Evolutionary conservation across 1,140 invertebrate species (phyloP).

Genomic region (Magallana ariakensis): DNA sequence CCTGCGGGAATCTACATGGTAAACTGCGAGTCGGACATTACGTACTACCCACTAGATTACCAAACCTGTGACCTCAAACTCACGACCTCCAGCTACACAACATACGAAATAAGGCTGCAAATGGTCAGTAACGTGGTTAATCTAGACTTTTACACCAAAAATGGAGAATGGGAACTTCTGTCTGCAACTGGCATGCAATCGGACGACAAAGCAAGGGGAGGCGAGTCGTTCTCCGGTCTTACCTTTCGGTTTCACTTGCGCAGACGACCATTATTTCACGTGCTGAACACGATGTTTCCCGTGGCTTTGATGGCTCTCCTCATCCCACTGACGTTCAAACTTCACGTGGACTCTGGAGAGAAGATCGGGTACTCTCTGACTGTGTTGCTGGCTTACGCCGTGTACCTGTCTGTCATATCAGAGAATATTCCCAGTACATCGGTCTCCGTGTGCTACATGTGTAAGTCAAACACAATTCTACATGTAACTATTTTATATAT

Average conservation of each 20-base stretch:
- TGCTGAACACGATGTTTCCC: slow-evolving; percentile 77
- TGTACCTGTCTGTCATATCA: slow-evolving; percentile 55
- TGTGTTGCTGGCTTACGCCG: slow-evolving; percentile 59
- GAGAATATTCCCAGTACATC: slow-evolving; percentile 56
- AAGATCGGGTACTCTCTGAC: slow-evolving; percentile 59
- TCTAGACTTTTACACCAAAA: slow-evolving; percentile 47
- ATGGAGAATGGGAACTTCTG: slow-evolving; percentile 56
- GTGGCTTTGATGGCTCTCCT: slow-evolving; percentile 86
- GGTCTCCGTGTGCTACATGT: slow-evolving; percentile 48
- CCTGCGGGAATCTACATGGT: slow-evolving; percentile 46
- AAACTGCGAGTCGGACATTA: slow-evolving; percentile 48
- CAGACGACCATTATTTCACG: slow-evolving; percentile 97
- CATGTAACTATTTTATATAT: no score
- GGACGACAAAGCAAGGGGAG: slow-evolving; percentile 90
- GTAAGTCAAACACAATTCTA: slow-evolving; percentile 36
- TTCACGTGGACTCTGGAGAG: slow-evolving; percentile 83
- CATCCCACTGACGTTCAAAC: slow-evolving; percentile 95
- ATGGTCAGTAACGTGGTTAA: slow-evolving; percentile 26
- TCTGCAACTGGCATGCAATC: background rate
- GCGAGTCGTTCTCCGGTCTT: slow-evolving; percentile 94
- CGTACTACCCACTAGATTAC: slow-evolving; percentile 49
- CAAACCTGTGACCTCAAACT: slow-evolving; percentile 47
- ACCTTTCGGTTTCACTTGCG: slow-evolving; percentile 98
- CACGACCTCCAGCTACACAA: slow-evolving; percentile 49
- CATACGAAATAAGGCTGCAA: slow-evolving; percentile 38